Evolutionary conservation across 2,113 vertebrate species (phyloP), one percentile per base, ranked within the genome.

Genomic region (Brachypodius melanocephalos): DNA sequence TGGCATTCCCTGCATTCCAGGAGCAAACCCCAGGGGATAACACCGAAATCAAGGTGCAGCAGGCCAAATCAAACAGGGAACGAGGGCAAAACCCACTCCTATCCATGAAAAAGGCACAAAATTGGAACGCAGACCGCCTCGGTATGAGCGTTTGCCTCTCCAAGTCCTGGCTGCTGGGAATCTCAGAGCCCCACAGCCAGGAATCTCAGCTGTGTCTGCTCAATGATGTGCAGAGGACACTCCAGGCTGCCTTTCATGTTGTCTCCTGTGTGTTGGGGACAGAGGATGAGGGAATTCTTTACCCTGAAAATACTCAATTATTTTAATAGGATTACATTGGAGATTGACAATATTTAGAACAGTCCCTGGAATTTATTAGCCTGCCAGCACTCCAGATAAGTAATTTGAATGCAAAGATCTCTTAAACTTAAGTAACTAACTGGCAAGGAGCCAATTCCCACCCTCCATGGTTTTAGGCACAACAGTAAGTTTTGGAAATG

Each of bases 241-340:
- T 81, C 77, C 75, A 25, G 75, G 42, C 89, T 61, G 85, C 94
- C 95, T 95, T 93, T 95, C 58, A 62, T 77, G 88, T 93, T 76
- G 74, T 66, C 97, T 93, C 92, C 84, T 34, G 55, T 5, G 40
- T 42, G 90, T 14, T 11, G 24, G 77, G 95, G 95, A 94, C 77
- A 66, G 79, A 68, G 84, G 89, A 91, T 26, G 77, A 86, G 96
- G 93, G 96, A 96, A 97, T 97, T 95, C 97, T 95, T 80, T 63
- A 73, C 93, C 90, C 97, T 95, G 93, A 95, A 98, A 97, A 97
- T 66, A 95, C 96, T 96, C 94, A 77, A 96, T 97, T 98, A 97
- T 97, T 98, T 97, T 98, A 98, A 98, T 96, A 97, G 97, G 97
- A 98, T 98, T 97, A 97, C 62, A 72, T 77, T 93, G 72, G 88